Base-by-base conservation (phyloP, 1,140 invertebrate genomes). In the Neelides sp. region DNA sequence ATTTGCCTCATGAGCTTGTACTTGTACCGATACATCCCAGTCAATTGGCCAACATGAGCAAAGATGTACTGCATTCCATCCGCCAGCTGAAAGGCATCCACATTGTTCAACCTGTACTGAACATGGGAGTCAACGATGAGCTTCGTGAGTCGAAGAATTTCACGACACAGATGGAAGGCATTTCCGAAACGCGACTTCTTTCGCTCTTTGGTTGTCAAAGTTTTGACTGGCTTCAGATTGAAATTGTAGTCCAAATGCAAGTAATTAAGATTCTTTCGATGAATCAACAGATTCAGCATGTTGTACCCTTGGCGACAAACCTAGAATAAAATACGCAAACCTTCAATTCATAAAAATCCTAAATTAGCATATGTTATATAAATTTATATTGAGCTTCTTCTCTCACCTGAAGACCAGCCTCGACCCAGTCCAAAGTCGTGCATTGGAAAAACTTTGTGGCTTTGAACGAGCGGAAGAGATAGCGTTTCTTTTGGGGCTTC, bases 1-100 rank as follows among this genome's bases (percentile, higher is more conserved):
- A 99, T 98, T 73, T 99, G 96, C 64, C 92, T 79, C 95, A 99
- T 99, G 13, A 99, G 73, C 68, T 99, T 99, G 71, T 99, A 99
- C 65, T 98, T 98, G 74, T 98, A 98, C 37, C 96, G 75, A 70
- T 99, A 99, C 96, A 99, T 99, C 67, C 96, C 96, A 3, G 96
- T 99, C 13, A 99, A 71, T 69, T 99, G 96, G 8, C 96, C 96
- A 23, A 99, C 95, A 66, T 99, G 96, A 17, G 95, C 91, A 71
- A 99, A 99, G 36, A 98, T 93, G 65, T 99, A 99, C 68, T 99
- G 96, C n/a, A 99, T 68, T 22, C 96, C 96, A 73, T 99, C 96
- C 13, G 96, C 81, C 35, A 99, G 70, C 75, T 98, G 89, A 69
- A 98, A 99, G 8, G 96, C 96, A 71, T 99, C 96, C 10, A 99